These are phyloP conservation scores for Urocyon cinereoargenteus DNA, from an alignment of 2,797 vertebrate genomes.

Conservation along the genomic window DNA sequence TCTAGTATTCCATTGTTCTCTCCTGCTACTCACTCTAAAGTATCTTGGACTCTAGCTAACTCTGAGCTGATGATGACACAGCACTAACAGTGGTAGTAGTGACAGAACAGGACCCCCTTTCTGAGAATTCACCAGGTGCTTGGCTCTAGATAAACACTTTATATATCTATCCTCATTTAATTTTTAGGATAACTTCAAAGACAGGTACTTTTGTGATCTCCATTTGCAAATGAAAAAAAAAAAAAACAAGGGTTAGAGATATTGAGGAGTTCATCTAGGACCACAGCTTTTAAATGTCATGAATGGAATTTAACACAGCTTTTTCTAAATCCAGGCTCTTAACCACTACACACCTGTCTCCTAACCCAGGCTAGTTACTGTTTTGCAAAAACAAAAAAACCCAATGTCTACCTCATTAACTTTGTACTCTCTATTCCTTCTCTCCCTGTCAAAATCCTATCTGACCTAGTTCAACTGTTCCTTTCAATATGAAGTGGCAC, in stretches of 20 bases:
- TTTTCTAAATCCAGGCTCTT: conserved; percentile 3
- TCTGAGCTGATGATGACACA: background rate
- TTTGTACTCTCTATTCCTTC: background rate
- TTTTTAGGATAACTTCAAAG: background rate
- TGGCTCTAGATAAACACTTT: background rate
- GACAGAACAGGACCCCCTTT: background rate
- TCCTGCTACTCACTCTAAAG: background rate
- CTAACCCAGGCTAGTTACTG: background rate
- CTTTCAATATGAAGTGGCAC: background rate
- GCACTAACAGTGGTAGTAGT: background rate
- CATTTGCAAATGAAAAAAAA: background rate
- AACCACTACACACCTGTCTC: background rate
- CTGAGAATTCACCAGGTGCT: background rate
- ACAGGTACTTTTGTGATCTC: background rate
- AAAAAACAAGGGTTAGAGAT: background rate
- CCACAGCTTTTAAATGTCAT: background rate
- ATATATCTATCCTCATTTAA: background rate
- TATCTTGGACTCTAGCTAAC: background rate
- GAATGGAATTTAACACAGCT: background rate
- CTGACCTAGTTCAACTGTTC: background rate
- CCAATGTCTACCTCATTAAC: background rate
- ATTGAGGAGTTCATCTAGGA: background rate
- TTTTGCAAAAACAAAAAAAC: background rate
- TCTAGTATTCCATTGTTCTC: background rate
- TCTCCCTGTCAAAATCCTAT: background rate